Conservation (phyloP, 2,888 invertebrate genomes). For the Lymantria monacha region DNA sequence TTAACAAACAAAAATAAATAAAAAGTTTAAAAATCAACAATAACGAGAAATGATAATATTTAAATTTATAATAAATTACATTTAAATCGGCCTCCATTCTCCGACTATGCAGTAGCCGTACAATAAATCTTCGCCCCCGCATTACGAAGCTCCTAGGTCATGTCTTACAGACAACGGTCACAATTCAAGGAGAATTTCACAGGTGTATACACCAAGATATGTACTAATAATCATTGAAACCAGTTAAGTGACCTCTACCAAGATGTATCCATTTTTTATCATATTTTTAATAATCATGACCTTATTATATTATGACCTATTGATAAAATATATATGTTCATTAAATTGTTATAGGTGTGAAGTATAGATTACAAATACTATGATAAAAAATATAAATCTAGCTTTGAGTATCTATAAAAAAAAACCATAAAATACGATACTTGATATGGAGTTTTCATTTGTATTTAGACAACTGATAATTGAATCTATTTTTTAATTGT, state of each 20-base stretch:
- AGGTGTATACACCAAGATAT: constrained; percentile 21
- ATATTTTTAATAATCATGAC: no score
- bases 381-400: no score
- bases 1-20: constrained; percentile 1
- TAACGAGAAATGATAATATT: constrained; percentile 42
- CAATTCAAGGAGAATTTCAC: constrained; percentile 29
- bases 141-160: constrained; percentile 33
- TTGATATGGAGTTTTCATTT: no score
- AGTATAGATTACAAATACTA: no score
- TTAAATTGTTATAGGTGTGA: no score
- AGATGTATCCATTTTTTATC: constrained; percentile 1
- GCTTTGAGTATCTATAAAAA: no score
- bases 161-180: constrained; percentile 27
- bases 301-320: no score
- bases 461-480: no score
- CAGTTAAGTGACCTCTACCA: constrained; percentile 25
- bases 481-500: no score
- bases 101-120: constrained; percentile 59
- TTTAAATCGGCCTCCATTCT: constrained; percentile 39
- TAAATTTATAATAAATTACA: constrained; percentile 55
- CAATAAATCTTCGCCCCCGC: constrained; percentile 70
- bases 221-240: constrained; percentile 15
- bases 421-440: no score
- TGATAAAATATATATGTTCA: no score
- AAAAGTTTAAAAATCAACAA: constrained; percentile 21